Base-by-base conservation (phyloP, 2,113 vertebrate genomes). In the Dicerorhinus sumatrensis region DNA sequence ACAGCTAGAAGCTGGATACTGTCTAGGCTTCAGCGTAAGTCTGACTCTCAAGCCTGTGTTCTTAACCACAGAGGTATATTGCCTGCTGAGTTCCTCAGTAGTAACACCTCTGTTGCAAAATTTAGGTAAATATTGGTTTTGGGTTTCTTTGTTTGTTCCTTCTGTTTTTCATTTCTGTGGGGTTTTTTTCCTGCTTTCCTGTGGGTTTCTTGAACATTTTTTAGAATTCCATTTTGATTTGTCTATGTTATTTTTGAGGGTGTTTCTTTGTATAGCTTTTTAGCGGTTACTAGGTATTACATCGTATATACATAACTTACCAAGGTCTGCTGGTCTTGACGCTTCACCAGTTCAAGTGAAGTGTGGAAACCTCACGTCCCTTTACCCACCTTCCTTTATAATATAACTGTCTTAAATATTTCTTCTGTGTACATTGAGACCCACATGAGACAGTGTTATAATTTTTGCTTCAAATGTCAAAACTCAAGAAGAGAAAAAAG, bases 151-250 rank as follows among this genome's bases (percentile, higher is more conserved):
- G 9, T 79, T 80, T 75, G 17, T 89, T 33, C 21, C 10, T 69
- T 79, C 48, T 77, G 27, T 39, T 93, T 73, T 54, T 51, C 46
- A 9, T 75, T 73, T 94, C 33, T 85, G 46, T 96, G 36, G 58
- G 81, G 33, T 31, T 6, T 91, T 54, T 46, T 36, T 48, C 54
- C 6, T 17, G 5, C n/a, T 54, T 92, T 76, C 46, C 5, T 94
- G 1, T 88, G 67, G 88, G 25, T 84, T 80, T 89, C 82, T 94
- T 75, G 88, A 92, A 70, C 79, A 96, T 16, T 65, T 86, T 77
- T 77, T 90, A 94, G 60, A 77, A 70, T 77, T 88, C 51, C 25
- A 56, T 51, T 79, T 89, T 92, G 58, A 85, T 54, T 95, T 77
- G 84, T 90, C 56, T 82, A 0, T 58, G 51, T 39, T 90, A 18